Evolutionary conservation across 2,797 vertebrate genomes (phyloP).

Genomic region (Diglossa cyanea): DNA sequence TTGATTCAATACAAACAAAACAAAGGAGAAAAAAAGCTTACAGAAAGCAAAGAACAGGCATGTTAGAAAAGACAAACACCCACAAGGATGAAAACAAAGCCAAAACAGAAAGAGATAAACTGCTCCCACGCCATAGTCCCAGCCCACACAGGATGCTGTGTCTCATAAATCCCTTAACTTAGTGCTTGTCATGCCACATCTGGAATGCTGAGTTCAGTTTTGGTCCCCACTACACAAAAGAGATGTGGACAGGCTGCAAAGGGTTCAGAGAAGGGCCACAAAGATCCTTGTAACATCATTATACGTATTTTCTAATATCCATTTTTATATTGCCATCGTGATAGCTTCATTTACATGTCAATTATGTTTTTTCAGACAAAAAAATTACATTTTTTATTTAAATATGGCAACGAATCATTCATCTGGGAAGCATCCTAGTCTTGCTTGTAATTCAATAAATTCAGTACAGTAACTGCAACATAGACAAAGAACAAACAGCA

Average conservation of each 20-base stretch:
- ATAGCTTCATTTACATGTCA: not conserved
- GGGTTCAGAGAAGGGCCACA: not conserved
- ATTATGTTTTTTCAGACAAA: not conserved
- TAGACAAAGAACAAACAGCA: not conserved
- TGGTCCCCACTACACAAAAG: not conserved
- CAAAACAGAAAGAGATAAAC: not conserved
- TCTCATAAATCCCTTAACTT: not conserved
- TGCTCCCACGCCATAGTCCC: accelerated
- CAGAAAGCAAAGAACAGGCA: not conserved
- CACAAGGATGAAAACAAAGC: not conserved
- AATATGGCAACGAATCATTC: not conserved
- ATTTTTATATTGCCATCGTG: not conserved
- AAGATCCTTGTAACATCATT: not conserved
- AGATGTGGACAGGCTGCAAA: not conserved
- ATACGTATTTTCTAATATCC: not conserved
- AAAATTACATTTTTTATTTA: not conserved
- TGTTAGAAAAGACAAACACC: not conserved
- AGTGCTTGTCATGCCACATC: not conserved
- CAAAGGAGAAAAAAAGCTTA: not conserved
- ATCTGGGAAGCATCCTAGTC: not conserved
- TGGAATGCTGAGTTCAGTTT: not conserved
- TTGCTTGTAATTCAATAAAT: not conserved
- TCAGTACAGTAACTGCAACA: not conserved
- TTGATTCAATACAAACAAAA: not conserved
- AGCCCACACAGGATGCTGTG: not conserved